A percentile compares a stretch with the other conserved stretches of the same genome.
Evolutionary conservation across 2,113 vertebrate genomes (phyloP).

Genomic region (Verasper variegatus): DNA sequence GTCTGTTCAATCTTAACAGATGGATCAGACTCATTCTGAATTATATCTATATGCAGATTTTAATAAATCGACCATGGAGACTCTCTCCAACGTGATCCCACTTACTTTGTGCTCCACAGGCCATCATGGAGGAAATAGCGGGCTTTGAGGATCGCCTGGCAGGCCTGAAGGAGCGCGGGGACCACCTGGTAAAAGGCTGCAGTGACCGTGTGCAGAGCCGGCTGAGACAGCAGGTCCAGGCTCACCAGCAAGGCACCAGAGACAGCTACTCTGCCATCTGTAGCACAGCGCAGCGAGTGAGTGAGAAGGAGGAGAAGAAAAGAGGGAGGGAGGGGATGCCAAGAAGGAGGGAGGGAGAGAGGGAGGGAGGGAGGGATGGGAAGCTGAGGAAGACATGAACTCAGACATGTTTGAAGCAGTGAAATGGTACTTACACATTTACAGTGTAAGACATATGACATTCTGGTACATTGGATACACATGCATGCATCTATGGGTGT

Average conservation of each 20-base stretch:
- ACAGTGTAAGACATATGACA: background rate
- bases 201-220: slow-evolving; percentile 90
- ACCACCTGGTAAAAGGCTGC: slow-evolving; percentile 88
- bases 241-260: slow-evolving; percentile 91
- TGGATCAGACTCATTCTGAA: slow-evolving; percentile 5
- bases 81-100: slow-evolving; percentile 18
- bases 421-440: slow-evolving; percentile 31
- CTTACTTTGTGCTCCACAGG: slow-evolving; percentile 80
- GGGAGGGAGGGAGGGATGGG: slow-evolving; percentile 4
- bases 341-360: slow-evolving; percentile 28
- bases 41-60: background rate
- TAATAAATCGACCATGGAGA: slow-evolving; percentile 12
- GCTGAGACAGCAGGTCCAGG: slow-evolving; percentile 90
- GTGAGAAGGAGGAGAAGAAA: slow-evolving; percentile 59
- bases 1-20: too few relatives aligned
- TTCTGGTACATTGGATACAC: slow-evolving; percentile 1
- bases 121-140: slow-evolving; percentile 97
- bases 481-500: slow-evolving; percentile 9
- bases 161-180: slow-evolving; percentile 86
- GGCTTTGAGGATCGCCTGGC: slow-evolving; percentile 93
- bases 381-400: slow-evolving; percentile 23
- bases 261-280: slow-evolving; percentile 98
- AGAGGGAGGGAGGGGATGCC: slow-evolving; percentile 35
- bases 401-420: slow-evolving; percentile 12
- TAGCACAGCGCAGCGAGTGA: slow-evolving; percentile 96